These are phyloP conservation scores for Rhagonycha fulva DNA, from an alignment of 2,888 invertebrate genomes.

Conservation along the genomic window DNA sequence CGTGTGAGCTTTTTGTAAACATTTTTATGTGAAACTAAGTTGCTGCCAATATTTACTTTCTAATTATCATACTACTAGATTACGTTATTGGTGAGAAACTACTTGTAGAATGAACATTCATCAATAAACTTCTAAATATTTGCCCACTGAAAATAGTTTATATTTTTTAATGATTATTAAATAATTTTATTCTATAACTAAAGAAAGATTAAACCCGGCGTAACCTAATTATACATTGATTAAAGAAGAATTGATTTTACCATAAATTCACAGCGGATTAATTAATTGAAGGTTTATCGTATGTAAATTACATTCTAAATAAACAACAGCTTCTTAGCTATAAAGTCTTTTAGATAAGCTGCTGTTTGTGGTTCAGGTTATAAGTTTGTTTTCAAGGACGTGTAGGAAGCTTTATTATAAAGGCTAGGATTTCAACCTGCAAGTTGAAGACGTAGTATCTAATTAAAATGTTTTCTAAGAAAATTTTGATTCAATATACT, in stretches of 20 bases:
- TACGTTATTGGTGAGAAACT: too few species aligned
- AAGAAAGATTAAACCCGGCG: not conserved
- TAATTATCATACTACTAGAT: not conserved
- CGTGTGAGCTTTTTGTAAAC: not conserved
- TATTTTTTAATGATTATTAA: not conserved
- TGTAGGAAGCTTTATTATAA: not conserved
- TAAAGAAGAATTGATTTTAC: not conserved
- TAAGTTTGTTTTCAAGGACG: not conserved
- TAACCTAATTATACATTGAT: not conserved
- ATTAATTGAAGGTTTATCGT: not conserved
- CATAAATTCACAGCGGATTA: not conserved
- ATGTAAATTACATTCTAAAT: not conserved
- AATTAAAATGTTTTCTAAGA: not conserved
- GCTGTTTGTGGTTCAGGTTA: not conserved
- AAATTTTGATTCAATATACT: too few species aligned
- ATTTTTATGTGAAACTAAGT: not conserved
- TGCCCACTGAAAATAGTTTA: not conserved
- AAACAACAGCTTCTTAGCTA: not conserved
- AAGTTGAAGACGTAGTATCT: not conserved
- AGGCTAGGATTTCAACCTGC: not conserved
- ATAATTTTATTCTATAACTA: not conserved
- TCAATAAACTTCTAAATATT: not conserved
- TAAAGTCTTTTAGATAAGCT: not conserved
- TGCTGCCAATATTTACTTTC: not conserved
- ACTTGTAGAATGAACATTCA: too few species aligned